Evolutionary conservation across 2,888 invertebrate species (phyloP).

Genomic region (Caenorhabditis auriculariae): DNA sequence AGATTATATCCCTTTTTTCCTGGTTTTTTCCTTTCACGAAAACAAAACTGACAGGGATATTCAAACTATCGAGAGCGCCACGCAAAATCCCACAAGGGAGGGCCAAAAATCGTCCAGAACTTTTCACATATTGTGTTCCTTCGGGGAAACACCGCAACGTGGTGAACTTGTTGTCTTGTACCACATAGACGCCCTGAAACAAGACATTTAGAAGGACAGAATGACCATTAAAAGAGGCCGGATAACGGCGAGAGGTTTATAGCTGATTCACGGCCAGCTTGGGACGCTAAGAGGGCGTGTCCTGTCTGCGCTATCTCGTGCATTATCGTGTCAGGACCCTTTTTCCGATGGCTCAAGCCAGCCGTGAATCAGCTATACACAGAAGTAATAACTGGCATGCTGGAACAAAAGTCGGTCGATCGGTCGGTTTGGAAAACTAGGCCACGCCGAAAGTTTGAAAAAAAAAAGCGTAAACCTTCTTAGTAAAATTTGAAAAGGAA

Average conservation of each 20-base stretch:
- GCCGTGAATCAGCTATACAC: no score
- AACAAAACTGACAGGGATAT: conserved; percentile 66
- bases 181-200: conserved; percentile 85
- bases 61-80: conserved; percentile 90
- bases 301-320: no score
- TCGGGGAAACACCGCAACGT: conserved; percentile 84
- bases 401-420: no score
- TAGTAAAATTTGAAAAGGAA: no score
- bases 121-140: conserved; percentile 86
- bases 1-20: background rate
- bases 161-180: conserved; percentile 91
- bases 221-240: background rate
- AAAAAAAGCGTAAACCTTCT: no score
- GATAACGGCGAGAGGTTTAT: background rate
- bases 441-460: no score
- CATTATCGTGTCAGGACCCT: no score
- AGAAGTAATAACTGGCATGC: no score
- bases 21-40: background rate
- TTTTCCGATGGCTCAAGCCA: no score
- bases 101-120: conserved; percentile 71
- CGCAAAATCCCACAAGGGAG: conserved; percentile 93
- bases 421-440: no score
- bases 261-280: no score
- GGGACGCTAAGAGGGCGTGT: no score
- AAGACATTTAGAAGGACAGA: background rate